Evolutionary conservation across 64 coral and sea anemone genomes (phyloP), one percentile per base, ranked within the genome.

Genomic region (Montipora capricornis): DNA sequence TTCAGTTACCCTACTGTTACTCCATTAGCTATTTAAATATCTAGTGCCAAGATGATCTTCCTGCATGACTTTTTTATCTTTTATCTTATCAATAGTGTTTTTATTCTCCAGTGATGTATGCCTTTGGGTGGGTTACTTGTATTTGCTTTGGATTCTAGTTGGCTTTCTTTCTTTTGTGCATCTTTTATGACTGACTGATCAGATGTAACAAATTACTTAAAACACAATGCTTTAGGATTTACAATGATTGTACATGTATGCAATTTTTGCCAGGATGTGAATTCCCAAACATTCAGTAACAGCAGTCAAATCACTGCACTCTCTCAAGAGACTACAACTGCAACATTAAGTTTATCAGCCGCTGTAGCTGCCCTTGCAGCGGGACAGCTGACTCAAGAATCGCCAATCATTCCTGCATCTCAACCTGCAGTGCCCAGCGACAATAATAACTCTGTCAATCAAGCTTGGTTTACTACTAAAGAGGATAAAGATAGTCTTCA

Each of bases 381-480:
- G 52, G 82, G 74, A 17, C 82, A 93, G 48, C 47, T 87, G 52
- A 37, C 73, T 17, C 91, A 93, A 50, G 91, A 93, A 20, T 76
- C 91, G n/a, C 29, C 91, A 24, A 75, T 93, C 47, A 62, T 93
- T 26, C 91, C 91, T 11, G 74, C 61, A 9, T 48, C 91, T 57
- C 48, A 62, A 19, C 51, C 81, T 14, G 55, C 80, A 19, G 83
- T 87, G 13, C 29, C 57, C 37, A 82, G 82, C 17, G 91, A 96
- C 22, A 95, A 94, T 55, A 80, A 77, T 62, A 92, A 93, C 44
- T 92, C 92, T 81, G 94, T 98, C 15, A 98, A 98, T 78, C 97
- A 98, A 70, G 97, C 97, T 8, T 98, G 97, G 97, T 98, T 98
- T 74, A 98, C 97, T 9, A 96, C 97, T 29, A 98, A 98, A 55